A percentile compares a stretch with the other conserved stretches of the same genome.
Conservation (phyloP, 2,888 invertebrate species). For the Myathropa florea region DNA sequence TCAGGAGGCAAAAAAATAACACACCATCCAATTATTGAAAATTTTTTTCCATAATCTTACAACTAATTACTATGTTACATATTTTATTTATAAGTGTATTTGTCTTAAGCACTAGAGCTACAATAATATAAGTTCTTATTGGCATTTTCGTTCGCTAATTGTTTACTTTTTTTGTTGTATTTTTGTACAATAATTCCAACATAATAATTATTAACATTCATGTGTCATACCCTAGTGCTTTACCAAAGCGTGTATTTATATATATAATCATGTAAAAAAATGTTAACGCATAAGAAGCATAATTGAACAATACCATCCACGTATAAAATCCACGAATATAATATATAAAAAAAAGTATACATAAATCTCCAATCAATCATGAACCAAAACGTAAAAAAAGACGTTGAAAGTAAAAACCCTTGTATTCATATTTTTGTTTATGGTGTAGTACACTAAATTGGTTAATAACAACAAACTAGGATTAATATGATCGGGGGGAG, state of each 20-base stretch:
- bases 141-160: conserved; percentile 34
- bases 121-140: conserved; percentile 43
- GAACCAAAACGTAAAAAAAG: conserved; percentile 54
- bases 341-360: conserved; percentile 45
- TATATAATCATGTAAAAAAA: conserved; percentile 44
- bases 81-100: conserved; percentile 48
- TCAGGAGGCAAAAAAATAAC: conserved; percentile 33
- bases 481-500: conserved; percentile 64
- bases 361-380: conserved; percentile 64
- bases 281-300: conserved; percentile 68
- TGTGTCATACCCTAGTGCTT: conserved; percentile 70
- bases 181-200: conserved; percentile 68
- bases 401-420: conserved; percentile 57
- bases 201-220: conserved; percentile 64
- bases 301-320: conserved; percentile 68
- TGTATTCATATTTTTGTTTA: conserved; percentile 48
- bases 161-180: conserved; percentile 19
- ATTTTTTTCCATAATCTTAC: conserved; percentile 41
- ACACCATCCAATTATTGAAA: conserved; percentile 51
- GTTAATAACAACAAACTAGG: conserved; percentile 71
- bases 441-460: conserved; percentile 65
- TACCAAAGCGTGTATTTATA: conserved; percentile 69
- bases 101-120: conserved; percentile 69
- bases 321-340: conserved; percentile 61
- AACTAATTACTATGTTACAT: conserved; percentile 63